phyloP scores from a whole-genome alignment of 1,140 invertebrate genomes.

The Uloborus diversus region DNA sequence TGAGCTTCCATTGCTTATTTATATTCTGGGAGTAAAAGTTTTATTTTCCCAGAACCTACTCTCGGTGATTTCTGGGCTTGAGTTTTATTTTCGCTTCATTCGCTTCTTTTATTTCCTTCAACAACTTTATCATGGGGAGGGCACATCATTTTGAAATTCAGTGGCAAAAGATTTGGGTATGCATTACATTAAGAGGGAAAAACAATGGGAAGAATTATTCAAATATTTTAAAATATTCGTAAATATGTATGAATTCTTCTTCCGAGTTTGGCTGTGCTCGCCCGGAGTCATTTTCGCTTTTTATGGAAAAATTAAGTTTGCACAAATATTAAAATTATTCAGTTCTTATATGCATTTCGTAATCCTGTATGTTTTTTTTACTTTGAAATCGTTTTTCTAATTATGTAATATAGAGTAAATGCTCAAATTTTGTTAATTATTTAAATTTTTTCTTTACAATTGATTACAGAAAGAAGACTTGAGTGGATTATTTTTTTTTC shows the following conservation, averaged over 20 bases:
- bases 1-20: constrained; percentile 22
- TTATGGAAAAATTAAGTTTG: too few relatives aligned
- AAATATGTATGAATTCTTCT: not conserved
- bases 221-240: not conserved
- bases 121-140: constrained; percentile 1
- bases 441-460: too few relatives aligned
- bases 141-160: constrained; percentile 12
- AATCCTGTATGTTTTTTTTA: too few relatives aligned
- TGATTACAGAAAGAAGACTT: too few relatives aligned
- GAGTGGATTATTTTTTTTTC: too few relatives aligned
- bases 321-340: too few relatives aligned
- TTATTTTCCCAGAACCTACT: constrained; percentile 25
- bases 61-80: not conserved
- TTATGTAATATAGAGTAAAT: too few relatives aligned
- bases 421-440: too few relatives aligned
- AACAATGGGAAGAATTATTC: constrained; percentile 18
- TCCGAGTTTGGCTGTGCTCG: too few relatives aligned
- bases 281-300: too few relatives aligned
- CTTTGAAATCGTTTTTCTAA: too few relatives aligned
- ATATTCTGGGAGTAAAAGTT: constrained; percentile 39
- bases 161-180: not conserved
- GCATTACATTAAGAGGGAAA: not conserved
- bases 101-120: not conserved
- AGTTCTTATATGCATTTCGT: too few relatives aligned
- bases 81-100: not conserved